Percentiles rank a stretch among this genome's conserved stretches.
These are phyloP conservation scores for Pasiphila rectangulata DNA, from an alignment of 2,888 invertebrate genomes.

Conservation along the genomic window DNA sequence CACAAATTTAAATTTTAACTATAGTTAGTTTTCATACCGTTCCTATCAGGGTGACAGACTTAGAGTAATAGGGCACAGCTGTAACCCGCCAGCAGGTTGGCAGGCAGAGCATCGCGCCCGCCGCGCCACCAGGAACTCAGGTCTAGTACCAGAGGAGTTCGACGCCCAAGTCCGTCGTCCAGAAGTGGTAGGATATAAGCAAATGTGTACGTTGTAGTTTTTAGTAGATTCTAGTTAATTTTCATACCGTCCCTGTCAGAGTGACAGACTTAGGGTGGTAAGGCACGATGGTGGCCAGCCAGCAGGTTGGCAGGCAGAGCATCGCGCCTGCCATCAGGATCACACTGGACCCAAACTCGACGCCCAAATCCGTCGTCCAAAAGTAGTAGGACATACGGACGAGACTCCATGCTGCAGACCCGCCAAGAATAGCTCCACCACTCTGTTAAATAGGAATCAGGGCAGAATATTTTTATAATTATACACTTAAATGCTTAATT, in stretches of 20 bases:
- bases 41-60: slow-evolving; percentile 49
- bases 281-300: slow-evolving; percentile 66
- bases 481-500: too few species aligned
- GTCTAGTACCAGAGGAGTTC: slow-evolving; percentile 59
- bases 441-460: slow-evolving; percentile 43
- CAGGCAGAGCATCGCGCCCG: slow-evolving; percentile 65
- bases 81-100: slow-evolving; percentile 71
- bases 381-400: slow-evolving; percentile 71
- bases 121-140: slow-evolving; percentile 54
- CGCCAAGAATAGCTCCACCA: slow-evolving; percentile 66
- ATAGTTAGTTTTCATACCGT: too few species aligned
- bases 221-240: too few species aligned
- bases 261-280: slow-evolving; percentile 55
- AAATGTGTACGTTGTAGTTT: too few species aligned
- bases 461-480: too few species aligned
- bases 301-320: slow-evolving; percentile 69
- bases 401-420: slow-evolving; percentile 60
- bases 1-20: too few species aligned
- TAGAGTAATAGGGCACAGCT: slow-evolving; percentile 61
- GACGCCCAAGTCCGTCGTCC: slow-evolving; percentile 67
- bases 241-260: slow-evolving; percentile 55
- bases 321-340: slow-evolving; percentile 59
- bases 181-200: slow-evolving; percentile 72
- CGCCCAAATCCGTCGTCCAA: slow-evolving; percentile 69
- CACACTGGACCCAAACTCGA: slow-evolving; percentile 57